A percentile compares a stretch with the other conserved stretches of the same genome.
These are phyloP conservation scores for Paracentrotus lividus DNA, from an alignment of 53 echinoderm and acorn worm species.

Conservation along the genomic window DNA sequence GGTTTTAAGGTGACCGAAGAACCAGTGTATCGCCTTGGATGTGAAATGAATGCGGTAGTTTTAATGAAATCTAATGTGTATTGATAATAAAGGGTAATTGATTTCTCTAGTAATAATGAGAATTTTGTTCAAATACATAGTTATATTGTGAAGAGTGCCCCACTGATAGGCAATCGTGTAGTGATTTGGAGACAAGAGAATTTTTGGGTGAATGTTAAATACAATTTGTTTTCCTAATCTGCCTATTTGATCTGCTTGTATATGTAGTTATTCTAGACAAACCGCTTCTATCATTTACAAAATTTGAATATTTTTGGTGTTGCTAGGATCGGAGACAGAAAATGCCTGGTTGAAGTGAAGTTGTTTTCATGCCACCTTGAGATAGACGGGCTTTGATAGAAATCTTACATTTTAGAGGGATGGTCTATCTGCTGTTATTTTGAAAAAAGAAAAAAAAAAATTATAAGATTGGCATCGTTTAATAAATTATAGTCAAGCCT, in stretches of 20 bases:
- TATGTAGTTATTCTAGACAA: neutral
- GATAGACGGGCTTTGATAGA: neutral
- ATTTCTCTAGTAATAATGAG: slow-evolving; percentile 46
- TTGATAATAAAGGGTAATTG: neutral
- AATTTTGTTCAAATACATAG: slow-evolving; percentile 19
- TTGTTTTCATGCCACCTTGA: slow-evolving; percentile 42
- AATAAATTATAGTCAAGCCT: slow-evolving; percentile 24
- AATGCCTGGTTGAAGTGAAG: slow-evolving; percentile 32
- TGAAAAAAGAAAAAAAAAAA: too few species aligned
- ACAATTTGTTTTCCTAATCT: neutral
- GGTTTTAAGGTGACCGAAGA: neutral
- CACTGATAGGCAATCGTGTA: neutral
- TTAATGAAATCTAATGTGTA: slow-evolving; percentile 37
- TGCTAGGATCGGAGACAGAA: neutral
- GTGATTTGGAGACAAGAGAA: neutral
- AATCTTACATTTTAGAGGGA: neutral
- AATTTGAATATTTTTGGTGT: neutral
- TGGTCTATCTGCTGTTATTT: neutral
- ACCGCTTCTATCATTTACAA: neutral
- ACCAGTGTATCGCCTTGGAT: neutral
- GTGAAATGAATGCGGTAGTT: slow-evolving; percentile 12
- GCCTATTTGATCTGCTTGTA: slow-evolving; percentile 28
- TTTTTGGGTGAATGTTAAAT: slow-evolving; percentile 29
- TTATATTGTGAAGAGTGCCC: neutral
- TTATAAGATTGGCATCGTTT: slow-evolving; percentile 9